These are phyloP conservation scores for Philotrypesis tridentata DNA, from an alignment of 1,140 invertebrate species.

Conservation along the genomic window DNA sequence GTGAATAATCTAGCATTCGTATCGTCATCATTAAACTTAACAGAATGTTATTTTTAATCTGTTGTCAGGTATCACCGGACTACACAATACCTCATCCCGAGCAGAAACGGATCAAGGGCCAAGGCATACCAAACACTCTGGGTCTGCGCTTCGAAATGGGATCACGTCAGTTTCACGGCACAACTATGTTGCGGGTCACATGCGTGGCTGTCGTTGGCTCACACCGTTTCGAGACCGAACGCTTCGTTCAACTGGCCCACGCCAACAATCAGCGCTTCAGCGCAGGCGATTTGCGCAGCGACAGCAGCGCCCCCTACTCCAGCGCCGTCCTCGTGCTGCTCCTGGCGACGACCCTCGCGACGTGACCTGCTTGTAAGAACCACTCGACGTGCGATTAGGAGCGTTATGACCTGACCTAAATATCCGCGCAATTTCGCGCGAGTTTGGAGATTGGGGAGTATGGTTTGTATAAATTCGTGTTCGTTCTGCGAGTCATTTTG, in stretches of 20 bases:
- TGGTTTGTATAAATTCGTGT: conserved; percentile 14
- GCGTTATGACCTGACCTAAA: neutral
- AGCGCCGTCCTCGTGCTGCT: conserved; percentile 13
- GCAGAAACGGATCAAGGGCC: neutral
- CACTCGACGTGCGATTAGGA: neutral
- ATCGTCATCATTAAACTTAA: no score
- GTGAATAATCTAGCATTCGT: no score
- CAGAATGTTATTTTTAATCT: neutral
- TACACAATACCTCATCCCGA: conserved; percentile 53
- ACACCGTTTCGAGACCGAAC: conserved; percentile 44
- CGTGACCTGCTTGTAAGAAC: conserved; percentile 52
- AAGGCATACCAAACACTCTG: conserved; percentile 52
- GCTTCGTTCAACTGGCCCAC: conserved; percentile 50
- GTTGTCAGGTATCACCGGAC: conserved; percentile 55
- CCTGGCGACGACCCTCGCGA: conserved; percentile 44
- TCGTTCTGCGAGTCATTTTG: neutral
- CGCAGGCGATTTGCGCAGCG: conserved; percentile 55
- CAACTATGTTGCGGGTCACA: conserved; percentile 50
- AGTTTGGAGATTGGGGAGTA: neutral
- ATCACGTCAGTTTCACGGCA: conserved; percentile 50
- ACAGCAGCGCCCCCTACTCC: neutral
- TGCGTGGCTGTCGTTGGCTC: conserved; percentile 58
- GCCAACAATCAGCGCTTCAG: conserved; percentile 61
- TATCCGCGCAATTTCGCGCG: neutral
- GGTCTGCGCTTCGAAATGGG: conserved; percentile 58